A percentile compares a stretch with the other conserved stretches of the same genome.
phyloP scores from a whole-genome alignment of 1,140 invertebrate species.

The Drosophila orena region DNA sequence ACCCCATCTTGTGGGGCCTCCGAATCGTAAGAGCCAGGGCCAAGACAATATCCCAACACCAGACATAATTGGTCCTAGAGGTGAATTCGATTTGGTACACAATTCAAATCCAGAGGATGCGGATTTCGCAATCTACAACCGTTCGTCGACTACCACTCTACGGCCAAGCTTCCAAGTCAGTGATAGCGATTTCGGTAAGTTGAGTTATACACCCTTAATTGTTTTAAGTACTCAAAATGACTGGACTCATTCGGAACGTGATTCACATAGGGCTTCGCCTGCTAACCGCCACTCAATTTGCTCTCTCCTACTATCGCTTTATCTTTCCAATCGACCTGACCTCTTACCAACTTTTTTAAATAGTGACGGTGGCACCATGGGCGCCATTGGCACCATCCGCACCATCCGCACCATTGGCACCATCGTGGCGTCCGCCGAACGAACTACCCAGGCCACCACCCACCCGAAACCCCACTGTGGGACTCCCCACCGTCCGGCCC shows the following conservation, averaged over 20 bases:
- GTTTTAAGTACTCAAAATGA: background rate
- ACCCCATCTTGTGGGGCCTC: slow-evolving; percentile 4
- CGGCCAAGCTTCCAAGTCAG: background rate
- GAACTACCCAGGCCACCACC: background rate
- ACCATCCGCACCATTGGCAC: background rate
- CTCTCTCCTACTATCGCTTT: slow-evolving; percentile 14
- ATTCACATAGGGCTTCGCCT: slow-evolving; percentile 30
- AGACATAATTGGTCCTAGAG: slow-evolving; percentile 4
- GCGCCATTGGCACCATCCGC: too few species aligned
- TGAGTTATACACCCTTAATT: too few species aligned
- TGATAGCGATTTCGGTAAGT: background rate
- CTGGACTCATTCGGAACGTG: slow-evolving; percentile 9
- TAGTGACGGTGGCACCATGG: background rate
- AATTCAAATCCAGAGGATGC: slow-evolving; percentile 52
- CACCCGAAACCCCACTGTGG: background rate
- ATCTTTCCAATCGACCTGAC: slow-evolving; percentile 15
- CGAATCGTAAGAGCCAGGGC: background rate
- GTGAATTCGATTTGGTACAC: slow-evolving; percentile 28
- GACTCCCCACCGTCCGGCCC: background rate
- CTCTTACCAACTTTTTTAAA: slow-evolving; percentile 34
- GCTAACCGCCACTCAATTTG: slow-evolving; percentile 4
- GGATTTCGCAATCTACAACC: slow-evolving; percentile 41
- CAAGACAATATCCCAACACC: background rate
- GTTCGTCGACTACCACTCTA: background rate
- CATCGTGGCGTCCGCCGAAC: background rate